phyloP scores from a whole-genome alignment of 2,888 invertebrate species.

The Protophormia terraenovae region DNA sequence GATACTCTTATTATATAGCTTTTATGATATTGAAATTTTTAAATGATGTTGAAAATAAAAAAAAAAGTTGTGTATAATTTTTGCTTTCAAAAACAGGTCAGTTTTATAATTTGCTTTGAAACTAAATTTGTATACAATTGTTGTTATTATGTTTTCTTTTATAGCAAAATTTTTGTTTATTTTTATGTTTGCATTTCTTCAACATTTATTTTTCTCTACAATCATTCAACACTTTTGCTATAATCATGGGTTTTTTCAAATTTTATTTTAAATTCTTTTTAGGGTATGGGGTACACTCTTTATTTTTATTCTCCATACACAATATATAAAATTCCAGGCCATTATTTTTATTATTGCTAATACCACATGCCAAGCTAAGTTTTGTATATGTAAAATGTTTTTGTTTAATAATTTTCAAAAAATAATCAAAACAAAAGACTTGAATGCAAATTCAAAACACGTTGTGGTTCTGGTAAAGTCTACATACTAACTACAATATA shows the following conservation, averaged over 20 bases:
- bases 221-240: no score
- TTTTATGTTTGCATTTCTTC: not conserved
- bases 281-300: not conserved
- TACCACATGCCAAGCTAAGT: constrained; percentile 1
- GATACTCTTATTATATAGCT: not conserved
- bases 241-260: not conserved
- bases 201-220: not conserved
- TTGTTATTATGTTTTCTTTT: not conserved
- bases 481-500: not conserved
- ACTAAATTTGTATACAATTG: not conserved
- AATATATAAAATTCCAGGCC: not conserved
- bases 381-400: not conserved
- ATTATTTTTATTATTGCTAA: not conserved
- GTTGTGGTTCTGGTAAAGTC: not conserved
- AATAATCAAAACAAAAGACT: constrained; percentile 12
- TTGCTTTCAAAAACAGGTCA: not conserved
- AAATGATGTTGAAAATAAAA: no score
- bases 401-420: not conserved
- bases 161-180: not conserved
- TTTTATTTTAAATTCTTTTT: not conserved
- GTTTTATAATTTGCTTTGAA: not conserved
- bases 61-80: no score
- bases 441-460: constrained; percentile 30
- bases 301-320: not conserved
- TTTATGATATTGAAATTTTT: not conserved